phyloP scores from a whole-genome alignment of 2,113 vertebrate genomes.

The Clarias magur region DNA sequence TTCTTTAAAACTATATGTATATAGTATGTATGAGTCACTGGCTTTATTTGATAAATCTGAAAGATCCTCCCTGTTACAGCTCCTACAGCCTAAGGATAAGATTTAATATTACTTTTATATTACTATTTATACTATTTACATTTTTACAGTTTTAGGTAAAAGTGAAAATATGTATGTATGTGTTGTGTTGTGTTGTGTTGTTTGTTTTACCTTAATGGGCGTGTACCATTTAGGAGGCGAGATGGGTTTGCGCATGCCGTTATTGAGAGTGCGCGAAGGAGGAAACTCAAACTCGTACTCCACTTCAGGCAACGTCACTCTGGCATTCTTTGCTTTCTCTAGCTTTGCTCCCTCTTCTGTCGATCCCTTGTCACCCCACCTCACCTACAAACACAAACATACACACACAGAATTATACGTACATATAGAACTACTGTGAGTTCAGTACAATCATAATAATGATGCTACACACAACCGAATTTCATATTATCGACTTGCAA shows the following conservation, averaged over 20 bases:
- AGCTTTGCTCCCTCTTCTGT: conserved; percentile 97
- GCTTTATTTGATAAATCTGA: neutral
- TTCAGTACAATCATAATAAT: neutral
- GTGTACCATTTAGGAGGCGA: conserved; percentile 89
- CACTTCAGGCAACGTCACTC: conserved; percentile 83
- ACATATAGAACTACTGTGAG: neutral
- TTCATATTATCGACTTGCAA: neutral
- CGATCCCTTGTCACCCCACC: conserved; percentile 96
- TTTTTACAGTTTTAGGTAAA: neutral
- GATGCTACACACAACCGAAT: neutral
- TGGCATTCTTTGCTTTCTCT: conserved; percentile 94
- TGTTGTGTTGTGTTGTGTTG: neutral
- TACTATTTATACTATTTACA: neutral
- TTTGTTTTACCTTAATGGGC: conserved; percentile 85
- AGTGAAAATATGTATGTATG: neutral
- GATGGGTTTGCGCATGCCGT: conserved; percentile 68
- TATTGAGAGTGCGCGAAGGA: conserved; percentile 75
- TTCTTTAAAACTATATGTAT: neutral
- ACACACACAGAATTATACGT: conserved; percentile 5
- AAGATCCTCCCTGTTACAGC: neutral
- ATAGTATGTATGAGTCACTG: neutral
- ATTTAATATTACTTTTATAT: neutral
- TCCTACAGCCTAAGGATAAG: neutral
- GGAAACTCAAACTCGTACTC: conserved; percentile 83
- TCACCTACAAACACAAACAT: conserved; percentile 76